These are phyloP conservation scores for Atherinomorus stipes DNA, from an alignment of 2,113 vertebrate genomes.

Conservation along the genomic window DNA sequence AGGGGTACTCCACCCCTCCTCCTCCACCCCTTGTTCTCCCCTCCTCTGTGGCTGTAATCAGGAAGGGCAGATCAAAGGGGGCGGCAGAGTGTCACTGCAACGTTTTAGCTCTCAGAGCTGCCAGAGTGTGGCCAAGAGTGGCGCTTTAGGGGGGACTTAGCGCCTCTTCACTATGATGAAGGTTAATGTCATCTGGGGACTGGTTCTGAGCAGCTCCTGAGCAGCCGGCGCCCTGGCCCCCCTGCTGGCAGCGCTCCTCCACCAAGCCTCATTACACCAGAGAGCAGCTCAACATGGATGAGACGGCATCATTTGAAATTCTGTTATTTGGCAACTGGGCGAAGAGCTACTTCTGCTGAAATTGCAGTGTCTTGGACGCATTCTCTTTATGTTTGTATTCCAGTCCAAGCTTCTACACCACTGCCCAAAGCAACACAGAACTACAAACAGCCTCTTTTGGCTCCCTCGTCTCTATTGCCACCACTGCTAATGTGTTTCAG, in stretches of 20 bases:
- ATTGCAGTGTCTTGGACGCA: slow-evolving; percentile 31
- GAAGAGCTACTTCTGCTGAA: slow-evolving; percentile 49
- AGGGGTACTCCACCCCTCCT: slow-evolving; percentile 65
- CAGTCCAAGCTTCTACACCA: neutral
- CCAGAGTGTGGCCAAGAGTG: slow-evolving; percentile 74
- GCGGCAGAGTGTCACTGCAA: slow-evolving; percentile 77
- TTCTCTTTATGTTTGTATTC: slow-evolving; percentile 53
- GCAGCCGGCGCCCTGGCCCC: slow-evolving; percentile 33
- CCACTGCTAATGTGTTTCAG: slow-evolving; percentile 40
- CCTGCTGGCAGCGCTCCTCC: slow-evolving; percentile 61
- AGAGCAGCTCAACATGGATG: slow-evolving; percentile 58
- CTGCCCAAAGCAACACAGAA: slow-evolving; percentile 25
- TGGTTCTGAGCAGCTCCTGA: slow-evolving; percentile 65
- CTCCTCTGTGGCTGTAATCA: slow-evolving; percentile 78
- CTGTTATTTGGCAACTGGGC: slow-evolving; percentile 54
- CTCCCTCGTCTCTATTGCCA: slow-evolving; percentile 10
- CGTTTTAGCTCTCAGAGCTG: slow-evolving; percentile 80
- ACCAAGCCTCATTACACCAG: slow-evolving; percentile 71
- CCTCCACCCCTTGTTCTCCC: slow-evolving; percentile 50
- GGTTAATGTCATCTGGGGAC: slow-evolving; percentile 82
- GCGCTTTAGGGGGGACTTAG: slow-evolving; percentile 74
- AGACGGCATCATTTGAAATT: slow-evolving; percentile 62
- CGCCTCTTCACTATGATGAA: slow-evolving; percentile 80
- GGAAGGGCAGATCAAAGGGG: slow-evolving; percentile 82
- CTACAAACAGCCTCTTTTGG: slow-evolving; percentile 11